phyloP scores from a whole-genome alignment of 2,797 vertebrate species.

The Oceanodroma leucorhoa region DNA sequence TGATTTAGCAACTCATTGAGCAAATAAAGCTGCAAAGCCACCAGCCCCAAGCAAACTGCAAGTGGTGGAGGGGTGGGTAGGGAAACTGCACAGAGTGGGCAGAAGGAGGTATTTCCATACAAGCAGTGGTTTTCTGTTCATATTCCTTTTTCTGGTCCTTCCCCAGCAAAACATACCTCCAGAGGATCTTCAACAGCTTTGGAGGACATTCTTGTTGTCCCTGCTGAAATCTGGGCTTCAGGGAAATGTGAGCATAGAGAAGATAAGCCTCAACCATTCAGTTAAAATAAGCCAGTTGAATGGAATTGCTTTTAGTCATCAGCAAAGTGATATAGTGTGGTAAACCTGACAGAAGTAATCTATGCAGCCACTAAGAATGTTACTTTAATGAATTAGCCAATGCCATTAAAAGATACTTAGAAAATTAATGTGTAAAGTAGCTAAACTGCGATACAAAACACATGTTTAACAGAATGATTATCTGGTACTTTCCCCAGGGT shows the following conservation, averaged over 20 bases:
- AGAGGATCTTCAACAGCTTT: neutral
- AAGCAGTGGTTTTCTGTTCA: neutral
- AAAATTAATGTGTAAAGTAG: neutral
- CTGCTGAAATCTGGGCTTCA: neutral
- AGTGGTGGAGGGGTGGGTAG: neutral
- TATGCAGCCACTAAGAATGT: neutral
- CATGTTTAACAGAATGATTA: neutral
- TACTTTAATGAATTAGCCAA: neutral
- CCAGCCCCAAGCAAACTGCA: neutral
- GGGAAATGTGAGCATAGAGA: neutral
- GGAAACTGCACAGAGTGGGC: neutral
- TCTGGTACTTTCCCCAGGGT: neutral
- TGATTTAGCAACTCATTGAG: neutral
- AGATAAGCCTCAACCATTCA: neutral
- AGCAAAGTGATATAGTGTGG: neutral
- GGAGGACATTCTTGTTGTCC: neutral
- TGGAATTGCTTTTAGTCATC: neutral
- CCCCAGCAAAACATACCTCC: neutral
- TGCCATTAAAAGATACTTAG: neutral
- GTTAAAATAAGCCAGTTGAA: neutral
- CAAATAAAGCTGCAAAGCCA: neutral
- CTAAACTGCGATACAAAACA: neutral
- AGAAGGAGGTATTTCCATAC: neutral
- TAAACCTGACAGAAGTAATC: neutral
- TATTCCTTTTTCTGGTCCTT: neutral